phyloP scores from a whole-genome alignment of 2,113 vertebrate species.

The Condylura cristata region DNA sequence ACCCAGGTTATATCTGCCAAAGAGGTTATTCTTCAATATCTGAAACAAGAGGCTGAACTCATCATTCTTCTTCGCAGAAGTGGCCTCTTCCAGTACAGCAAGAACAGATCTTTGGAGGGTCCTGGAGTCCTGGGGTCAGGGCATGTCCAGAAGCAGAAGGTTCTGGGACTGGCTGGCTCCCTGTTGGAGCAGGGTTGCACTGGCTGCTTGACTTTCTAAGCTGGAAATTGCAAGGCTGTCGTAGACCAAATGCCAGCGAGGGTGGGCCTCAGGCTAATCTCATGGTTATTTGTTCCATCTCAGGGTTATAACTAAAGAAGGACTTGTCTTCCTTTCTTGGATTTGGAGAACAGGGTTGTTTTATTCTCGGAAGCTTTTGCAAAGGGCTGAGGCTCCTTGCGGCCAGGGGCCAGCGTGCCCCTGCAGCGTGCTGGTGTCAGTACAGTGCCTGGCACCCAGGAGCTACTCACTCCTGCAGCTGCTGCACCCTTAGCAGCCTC shows the following conservation, averaged over 20 bases:
- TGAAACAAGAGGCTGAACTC: neutral
- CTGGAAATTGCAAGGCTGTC: neutral
- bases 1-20: neutral
- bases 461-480: neutral
- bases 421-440: accelerated
- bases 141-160: neutral
- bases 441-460: neutral
- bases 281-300: neutral
- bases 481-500: neutral
- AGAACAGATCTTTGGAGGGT: neutral
- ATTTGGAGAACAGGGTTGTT: neutral
- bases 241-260: neutral
- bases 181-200: neutral
- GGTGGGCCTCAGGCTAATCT: neutral
- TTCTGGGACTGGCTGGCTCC: neutral
- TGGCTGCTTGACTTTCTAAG: neutral
- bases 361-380: neutral
- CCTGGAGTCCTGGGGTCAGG: neutral
- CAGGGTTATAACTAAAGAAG: neutral
- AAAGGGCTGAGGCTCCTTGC: neutral
- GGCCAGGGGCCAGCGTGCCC: neutral
- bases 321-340: neutral
- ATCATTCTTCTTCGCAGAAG: neutral
- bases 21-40: neutral
- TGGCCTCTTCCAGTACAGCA: neutral